Conservation (phyloP, 1,140 invertebrate genomes). For the Stegodyphus mimosarum region DNA sequence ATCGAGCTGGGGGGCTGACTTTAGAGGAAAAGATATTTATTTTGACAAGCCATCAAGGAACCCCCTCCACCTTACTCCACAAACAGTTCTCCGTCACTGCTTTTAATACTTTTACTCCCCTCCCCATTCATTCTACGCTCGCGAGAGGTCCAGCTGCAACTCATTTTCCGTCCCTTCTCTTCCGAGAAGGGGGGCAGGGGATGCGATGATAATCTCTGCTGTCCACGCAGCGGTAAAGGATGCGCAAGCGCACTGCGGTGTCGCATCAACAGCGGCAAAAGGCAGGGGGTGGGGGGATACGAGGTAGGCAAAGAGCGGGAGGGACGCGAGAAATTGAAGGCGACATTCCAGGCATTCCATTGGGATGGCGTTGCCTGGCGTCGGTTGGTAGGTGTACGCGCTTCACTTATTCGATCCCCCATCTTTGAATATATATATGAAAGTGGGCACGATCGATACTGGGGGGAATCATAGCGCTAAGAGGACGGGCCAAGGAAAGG, state of each 20-base stretch:
- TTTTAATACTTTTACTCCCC: slow-evolving; percentile 4
- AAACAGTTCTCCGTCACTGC: neutral
- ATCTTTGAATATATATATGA: neutral
- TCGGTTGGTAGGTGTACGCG: slow-evolving; percentile 16
- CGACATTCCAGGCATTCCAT: slow-evolving; percentile 23
- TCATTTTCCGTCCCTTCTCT: slow-evolving; percentile 11
- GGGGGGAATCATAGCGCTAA: neutral
- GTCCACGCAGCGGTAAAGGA: neutral
- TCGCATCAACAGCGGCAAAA: slow-evolving; percentile 4
- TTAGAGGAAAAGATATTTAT: slow-evolving; percentile 11
- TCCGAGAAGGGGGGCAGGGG: neutral
- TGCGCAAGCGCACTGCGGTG: slow-evolving; percentile 10
- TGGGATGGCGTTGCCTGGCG: slow-evolving; percentile 15
- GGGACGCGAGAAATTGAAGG: slow-evolving; percentile 7
- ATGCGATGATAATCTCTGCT: slow-evolving; percentile 7
- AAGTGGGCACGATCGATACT: neutral
- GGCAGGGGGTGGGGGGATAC: neutral
- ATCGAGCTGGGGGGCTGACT: neutral
- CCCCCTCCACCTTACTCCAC: slow-evolving; percentile 9
- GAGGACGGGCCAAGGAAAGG: slow-evolving; percentile 18
- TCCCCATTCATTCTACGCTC: neutral
- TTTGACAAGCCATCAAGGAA: slow-evolving; percentile 15
- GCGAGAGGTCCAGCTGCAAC: neutral
- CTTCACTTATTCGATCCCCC: slow-evolving; percentile 15
- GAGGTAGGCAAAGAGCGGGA: neutral